phyloP scores from a whole-genome alignment of 2,888 invertebrate genomes.

The Norana najaformis region DNA sequence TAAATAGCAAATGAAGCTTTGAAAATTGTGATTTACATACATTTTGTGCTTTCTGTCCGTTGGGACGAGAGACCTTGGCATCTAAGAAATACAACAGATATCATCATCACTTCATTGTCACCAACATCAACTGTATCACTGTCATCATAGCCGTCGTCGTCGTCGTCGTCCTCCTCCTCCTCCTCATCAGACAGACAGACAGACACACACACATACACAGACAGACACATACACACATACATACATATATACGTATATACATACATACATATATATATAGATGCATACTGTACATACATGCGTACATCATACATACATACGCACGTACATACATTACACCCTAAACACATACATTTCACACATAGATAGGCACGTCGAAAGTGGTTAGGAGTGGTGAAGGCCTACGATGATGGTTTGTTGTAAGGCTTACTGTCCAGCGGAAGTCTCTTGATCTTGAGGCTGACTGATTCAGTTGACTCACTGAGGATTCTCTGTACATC shows the following conservation, averaged over 20 bases:
- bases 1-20: too few relatives aligned
- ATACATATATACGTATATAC: not conserved
- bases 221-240: too few relatives aligned
- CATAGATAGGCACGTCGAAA: not conserved
- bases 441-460: slow-evolving; percentile 70
- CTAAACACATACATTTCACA: not conserved
- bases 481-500: slow-evolving; percentile 82
- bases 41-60: not conserved
- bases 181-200: not conserved
- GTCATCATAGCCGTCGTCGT: not conserved
- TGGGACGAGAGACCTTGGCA: not conserved
- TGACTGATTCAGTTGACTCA: slow-evolving; percentile 76
- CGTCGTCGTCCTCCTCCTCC: not conserved
- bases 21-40: slow-evolving; percentile 28
- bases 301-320: too few relatives aligned
- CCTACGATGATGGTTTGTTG: not conserved
- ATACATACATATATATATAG: not conserved
- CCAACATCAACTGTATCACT: not conserved
- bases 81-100: not conserved
- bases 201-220: too few relatives aligned
- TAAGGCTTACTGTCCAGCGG: not conserved
- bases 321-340: too few relatives aligned
- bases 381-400: not conserved
- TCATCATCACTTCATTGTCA: not conserved
- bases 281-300: not conserved